Evolutionary conservation across 2,888 invertebrate genomes (phyloP).

Genomic region (Eumerus sabulonum): DNA sequence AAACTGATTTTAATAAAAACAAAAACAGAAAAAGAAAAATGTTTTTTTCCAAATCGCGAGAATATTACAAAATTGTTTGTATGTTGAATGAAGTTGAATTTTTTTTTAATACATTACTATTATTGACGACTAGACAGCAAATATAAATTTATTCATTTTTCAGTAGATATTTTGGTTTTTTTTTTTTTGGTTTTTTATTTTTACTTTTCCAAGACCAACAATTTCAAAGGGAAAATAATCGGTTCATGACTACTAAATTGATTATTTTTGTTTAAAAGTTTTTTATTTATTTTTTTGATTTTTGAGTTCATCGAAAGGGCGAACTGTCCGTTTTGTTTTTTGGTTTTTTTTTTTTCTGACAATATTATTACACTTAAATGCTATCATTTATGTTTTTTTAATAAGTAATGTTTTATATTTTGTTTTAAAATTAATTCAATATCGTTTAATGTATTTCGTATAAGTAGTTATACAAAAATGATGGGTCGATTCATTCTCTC

Average conservation of each 20-base stretch:
- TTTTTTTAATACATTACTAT: slow-evolving; percentile 10
- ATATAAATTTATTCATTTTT: slow-evolving; percentile 28
- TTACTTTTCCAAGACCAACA: neutral
- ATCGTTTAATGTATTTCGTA: slow-evolving; percentile 45
- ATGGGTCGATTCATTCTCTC: slow-evolving; percentile 62
- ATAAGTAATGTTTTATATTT: slow-evolving; percentile 30
- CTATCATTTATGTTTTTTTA: slow-evolving; percentile 52
- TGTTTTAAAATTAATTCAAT: slow-evolving; percentile 22
- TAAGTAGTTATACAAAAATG: slow-evolving; percentile 54
- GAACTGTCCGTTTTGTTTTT: slow-evolving; percentile 18
- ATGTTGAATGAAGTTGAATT: slow-evolving; percentile 32
- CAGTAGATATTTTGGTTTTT: too few species aligned
- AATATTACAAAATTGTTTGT: slow-evolving; percentile 8
- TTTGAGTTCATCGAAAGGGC: slow-evolving; percentile 28
- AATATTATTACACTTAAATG: slow-evolving; percentile 59
- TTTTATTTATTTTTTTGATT: slow-evolving; percentile 7
- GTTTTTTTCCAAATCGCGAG: slow-evolving; percentile 9
- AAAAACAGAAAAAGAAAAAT: slow-evolving; percentile 8
- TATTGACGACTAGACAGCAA: slow-evolving; percentile 32
- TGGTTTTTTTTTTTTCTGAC: slow-evolving; percentile 39
- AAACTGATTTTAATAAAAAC: slow-evolving; percentile 5
- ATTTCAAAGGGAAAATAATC: slow-evolving; percentile 7
- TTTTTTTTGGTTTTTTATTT: too few species aligned
- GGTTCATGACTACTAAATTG: slow-evolving; percentile 15
- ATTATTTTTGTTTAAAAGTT: slow-evolving; percentile 10